Evolutionary conservation across 2,888 invertebrate species (phyloP), one percentile per base, ranked within the genome.

Genomic region (Lucinisca nassula): DNA sequence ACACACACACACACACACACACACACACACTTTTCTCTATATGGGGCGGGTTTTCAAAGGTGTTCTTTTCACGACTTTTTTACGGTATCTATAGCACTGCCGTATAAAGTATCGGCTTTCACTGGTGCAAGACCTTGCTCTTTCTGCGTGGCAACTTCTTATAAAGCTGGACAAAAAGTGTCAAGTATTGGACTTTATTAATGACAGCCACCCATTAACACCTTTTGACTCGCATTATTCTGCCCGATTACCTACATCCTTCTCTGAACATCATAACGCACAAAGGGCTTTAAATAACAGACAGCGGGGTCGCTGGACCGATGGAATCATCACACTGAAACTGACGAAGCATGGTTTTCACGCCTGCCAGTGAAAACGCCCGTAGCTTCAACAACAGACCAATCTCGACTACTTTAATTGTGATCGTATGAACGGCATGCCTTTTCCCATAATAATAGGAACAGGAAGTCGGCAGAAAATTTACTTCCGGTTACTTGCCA

Each of bases 401-500:
- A 58, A 14, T 27, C 27, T 4, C 58, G 14, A 12, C 58, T 58
- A 8, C 27, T n/a, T 58, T 58, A 58, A 58, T 58, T 58, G 27
- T 27, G 27, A 27, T 6, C 4, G 58, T 27, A 6, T 58, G 58
- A 27, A 27, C n/a, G 58, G 27, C 6, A 58, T 12, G n/a, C 8
- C 58, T 27, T 58, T 67, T 32, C 21, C 67, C 30, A 14, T 67
- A 67, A 21, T 21, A 17, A 21, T 14, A 17, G 14, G n/a, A 55
- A 67, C 67, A 32, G 67, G 67, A 67, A 67, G 35, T 3, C 67
- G 17, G 35, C 67, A 35, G 67, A 67, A 67, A 67, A 67, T 67
- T 67, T 67, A 35, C 67, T 67, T 67, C 67, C 67, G 67, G 67
- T 67, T 67, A 67, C 35, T 67, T 35, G 67, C 35, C 35, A 35